Conservation (phyloP, 2,888 invertebrate species). For the Allophyes oxyacanthae region DNA sequence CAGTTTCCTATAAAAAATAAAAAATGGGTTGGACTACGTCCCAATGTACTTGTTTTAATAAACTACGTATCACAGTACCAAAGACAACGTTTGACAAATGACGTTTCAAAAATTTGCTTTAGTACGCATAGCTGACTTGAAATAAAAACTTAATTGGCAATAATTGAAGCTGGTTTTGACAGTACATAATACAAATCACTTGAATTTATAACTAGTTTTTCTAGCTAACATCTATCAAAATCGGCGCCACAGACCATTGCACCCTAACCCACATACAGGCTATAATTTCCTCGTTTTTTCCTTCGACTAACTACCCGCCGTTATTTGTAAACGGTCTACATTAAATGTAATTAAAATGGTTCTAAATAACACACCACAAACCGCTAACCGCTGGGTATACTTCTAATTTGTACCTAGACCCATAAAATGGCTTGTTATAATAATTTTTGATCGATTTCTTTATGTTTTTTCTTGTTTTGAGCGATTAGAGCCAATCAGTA, state of each 20-base stretch:
- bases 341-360: conserved; percentile 73
- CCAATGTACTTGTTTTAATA: no score
- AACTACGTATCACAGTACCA: no score
- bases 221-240: conserved; percentile 35
- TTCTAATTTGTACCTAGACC: conserved; percentile 64
- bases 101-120: no score
- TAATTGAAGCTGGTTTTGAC: no score
- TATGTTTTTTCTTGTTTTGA: conserved; percentile 42
- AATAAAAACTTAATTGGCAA: no score
- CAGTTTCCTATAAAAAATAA: no score
- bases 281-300: conserved; percentile 66
- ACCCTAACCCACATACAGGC: conserved; percentile 51
- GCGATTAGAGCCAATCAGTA: conserved; percentile 57
- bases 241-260: conserved; percentile 37
- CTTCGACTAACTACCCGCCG: conserved; percentile 57
- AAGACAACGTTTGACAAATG: no score
- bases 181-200: no score
- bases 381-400: conserved; percentile 63
- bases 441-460: conserved; percentile 56
- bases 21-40: no score
- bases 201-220: background rate
- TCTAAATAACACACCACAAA: conserved; percentile 68
- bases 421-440: conserved; percentile 69
- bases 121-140: no score
- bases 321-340: conserved; percentile 74